Evolutionary conservation across 2,888 invertebrate species (phyloP), one percentile per base, ranked within the genome.

Genomic region (Acholoe squamosa): DNA sequence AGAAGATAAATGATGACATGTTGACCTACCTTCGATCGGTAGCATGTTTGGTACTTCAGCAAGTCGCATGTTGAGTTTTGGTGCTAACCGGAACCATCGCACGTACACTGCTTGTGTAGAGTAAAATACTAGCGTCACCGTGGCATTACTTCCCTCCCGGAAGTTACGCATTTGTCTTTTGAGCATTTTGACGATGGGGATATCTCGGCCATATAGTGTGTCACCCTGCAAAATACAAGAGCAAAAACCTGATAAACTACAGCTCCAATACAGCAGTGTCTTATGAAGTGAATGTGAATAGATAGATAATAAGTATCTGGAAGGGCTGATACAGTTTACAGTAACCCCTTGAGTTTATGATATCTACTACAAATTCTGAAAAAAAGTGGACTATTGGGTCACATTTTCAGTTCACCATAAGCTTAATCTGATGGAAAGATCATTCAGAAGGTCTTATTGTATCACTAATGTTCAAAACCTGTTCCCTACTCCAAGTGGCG

Each of bases 131-230:
- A 92, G 54, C 34, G 92, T 92, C 84, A 92, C 34, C 19, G 90
- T 89, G 1, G 91, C 91, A 14, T 61, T 43, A 28, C 56, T 80
- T 12, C 91, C 91, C 28, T 88, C 51, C 77, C 89, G 80, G 90
- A 92, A 92, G 76, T 90, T 80, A n/a, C 90, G 89, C 67, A 92
- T 54, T 76, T 92, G 92, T 25, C 92, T 84, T 33, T 89, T 91
- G n/a, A 92, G 56, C 91, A 92, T 90, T 77, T 91, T 91, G 34
- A 92, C 43, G 52, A 90, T 86, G 14, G 92, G 92, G 0, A 90
- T 67, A 34, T 90, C 90, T 28, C 84, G 34, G 19, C 90, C 90
- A 25, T 71, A 61, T 14, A 90, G 25, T 14, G 84, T 90, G 34
- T 56, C 61, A 14, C 52, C 84, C 90, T 90, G 90, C 28, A 84